Evolutionary conservation across 2,797 vertebrate species (phyloP), one percentile per base, ranked within the genome.

Genomic region (Valencia hispanica): DNA sequence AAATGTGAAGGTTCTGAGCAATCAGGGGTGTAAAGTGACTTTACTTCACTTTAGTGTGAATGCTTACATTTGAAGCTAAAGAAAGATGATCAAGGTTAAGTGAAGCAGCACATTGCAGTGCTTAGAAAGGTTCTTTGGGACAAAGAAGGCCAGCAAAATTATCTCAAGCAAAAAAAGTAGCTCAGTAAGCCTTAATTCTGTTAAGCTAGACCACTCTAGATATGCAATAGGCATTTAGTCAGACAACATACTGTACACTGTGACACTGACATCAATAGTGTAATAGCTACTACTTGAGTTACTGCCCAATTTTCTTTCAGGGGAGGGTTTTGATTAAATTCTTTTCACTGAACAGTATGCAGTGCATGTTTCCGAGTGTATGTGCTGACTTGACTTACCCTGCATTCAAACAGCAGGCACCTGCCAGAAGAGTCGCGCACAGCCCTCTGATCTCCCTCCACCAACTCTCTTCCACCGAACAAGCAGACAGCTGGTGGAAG

Each of bases 321-420:
- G 59, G 68, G 30, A 68, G 34, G 51, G 36, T 14, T 79, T 73
- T 81, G 57, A 78, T 86, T 27, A 77, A 86, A 77, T 50, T 4
- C 39, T 69, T 77, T 75, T 74, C 63, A 75, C 76, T 78, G 36
- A 32, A 48, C 14, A 9, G 65, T 39, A 1, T 45, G 65, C 39
- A n/a, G 65, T 8, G 39, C 6, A 65, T 76, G 79, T 73, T 14
- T 63, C 36, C 77, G 66, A 63, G 30, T 61, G 70, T 71, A 66
- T 61, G 78, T 69, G 72, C 48, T 78, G 75, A 78, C 78, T 77
- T 74, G 48, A 89, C 96, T 96, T 95, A 99, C 97, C 96, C 94
- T 96, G 91, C 97, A 99, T 87, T 97, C 96, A 93, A 97, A 97
- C 39, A 98, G 94, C 92, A 96, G 92, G 84, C 97, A 99, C 68